Evolutionary conservation across 2,113 vertebrate species (phyloP).

Genomic region (Tychaedon coryphoeus): DNA sequence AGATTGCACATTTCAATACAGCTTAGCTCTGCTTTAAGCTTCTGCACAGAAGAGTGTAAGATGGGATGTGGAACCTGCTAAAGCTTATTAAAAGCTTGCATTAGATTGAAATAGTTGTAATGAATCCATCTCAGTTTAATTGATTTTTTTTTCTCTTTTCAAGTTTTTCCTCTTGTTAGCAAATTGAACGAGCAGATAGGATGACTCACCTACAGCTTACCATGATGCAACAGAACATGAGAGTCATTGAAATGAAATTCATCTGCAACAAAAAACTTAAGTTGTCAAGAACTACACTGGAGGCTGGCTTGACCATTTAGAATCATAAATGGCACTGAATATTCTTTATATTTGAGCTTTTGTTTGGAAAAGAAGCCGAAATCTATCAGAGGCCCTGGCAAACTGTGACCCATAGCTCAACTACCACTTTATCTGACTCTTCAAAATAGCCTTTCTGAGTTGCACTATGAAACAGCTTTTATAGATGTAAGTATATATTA

Average conservation of each 20-base stretch:
- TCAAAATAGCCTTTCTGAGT: neutral
- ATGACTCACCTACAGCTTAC: neutral
- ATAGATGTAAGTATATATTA: neutral
- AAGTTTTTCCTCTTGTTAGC: neutral
- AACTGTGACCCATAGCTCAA: neutral
- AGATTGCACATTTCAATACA: neutral
- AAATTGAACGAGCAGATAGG: neutral
- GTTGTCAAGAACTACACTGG: neutral
- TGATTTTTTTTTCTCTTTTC: neutral
- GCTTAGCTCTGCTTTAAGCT: neutral
- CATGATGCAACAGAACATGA: neutral
- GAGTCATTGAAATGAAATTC: neutral
- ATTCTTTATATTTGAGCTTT: neutral
- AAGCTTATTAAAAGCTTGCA: neutral
- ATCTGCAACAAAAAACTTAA: neutral
- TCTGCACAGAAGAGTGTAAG: neutral
- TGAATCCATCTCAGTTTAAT: neutral
- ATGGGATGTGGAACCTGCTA: neutral
- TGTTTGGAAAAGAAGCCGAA: neutral
- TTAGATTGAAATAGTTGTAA: neutral
- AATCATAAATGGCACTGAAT: neutral
- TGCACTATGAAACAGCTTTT: neutral
- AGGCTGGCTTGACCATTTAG: neutral
- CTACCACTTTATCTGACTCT: neutral
- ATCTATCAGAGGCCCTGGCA: neutral